Base-by-base conservation (phyloP, 2,888 invertebrate genomes). In the Mythimna lalbum region DNA sequence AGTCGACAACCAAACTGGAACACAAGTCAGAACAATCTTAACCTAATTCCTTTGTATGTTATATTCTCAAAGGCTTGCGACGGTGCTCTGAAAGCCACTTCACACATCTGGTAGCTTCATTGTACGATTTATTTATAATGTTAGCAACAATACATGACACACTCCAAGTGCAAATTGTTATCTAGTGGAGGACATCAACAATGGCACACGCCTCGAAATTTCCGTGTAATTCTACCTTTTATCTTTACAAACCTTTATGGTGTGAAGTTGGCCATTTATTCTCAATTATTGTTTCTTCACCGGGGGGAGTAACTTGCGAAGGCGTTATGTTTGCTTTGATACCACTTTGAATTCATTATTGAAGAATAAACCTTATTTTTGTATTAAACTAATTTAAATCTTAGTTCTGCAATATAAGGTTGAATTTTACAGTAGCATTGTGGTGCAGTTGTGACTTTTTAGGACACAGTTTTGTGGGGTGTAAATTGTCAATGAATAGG, bases 221-320 rank as follows among this genome's bases (percentile, higher is more conserved):
- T 95, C 94, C 93, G 92, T 95, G 93, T 96, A 96, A 95, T 94
- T 92, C 93, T 92, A 88, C 82, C 92, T 88, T 93, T 95, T 95
- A 93, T 95, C 91, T 95, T 92, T 92, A 87, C 85, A 86, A 73
- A 84, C 90, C 87, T 93, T 95, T 95, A 94, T 95, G 93, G 93
- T 78, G 89, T 91, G 86, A 89, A 93, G 93, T 91, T 91, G 92
- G 88, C 94, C 93, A 95, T 95, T 95, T 93, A 94, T 93, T 93
- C 87, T 80, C 85, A 87, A 94, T 94, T 92, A 94, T 94, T 94
- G 93, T 94, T 92, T 95, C 91, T 88, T 88, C 91, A 74, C 90
- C 89, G 80, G 82, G 90, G 90, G 90, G 91, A 89, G 91, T 88
- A 77, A 57, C 76, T 90, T 86, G 81, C 87, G 89, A 87, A 94